A percentile compares a stretch with the other conserved stretches of the same genome.
Conservation (phyloP, 2,113 vertebrate species). For the Poecile atricapillus region DNA sequence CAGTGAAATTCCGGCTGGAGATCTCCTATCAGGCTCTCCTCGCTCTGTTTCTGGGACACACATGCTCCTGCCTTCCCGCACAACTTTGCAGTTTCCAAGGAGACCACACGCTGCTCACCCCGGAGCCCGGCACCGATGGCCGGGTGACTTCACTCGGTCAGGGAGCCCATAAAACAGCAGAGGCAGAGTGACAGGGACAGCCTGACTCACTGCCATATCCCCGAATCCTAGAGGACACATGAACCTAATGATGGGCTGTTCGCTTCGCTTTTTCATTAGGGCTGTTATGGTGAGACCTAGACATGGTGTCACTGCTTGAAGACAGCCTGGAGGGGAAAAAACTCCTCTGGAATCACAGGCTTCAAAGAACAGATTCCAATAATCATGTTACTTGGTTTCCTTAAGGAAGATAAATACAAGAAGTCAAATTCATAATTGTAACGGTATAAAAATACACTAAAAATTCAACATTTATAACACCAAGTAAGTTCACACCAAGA, state of each 20-base stretch:
- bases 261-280: conserved; percentile 47
- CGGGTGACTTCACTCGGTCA: conserved; percentile 55
- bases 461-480: conserved; percentile 24
- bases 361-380: conserved; percentile 32
- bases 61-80: background rate
- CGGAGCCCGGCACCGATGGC: background rate
- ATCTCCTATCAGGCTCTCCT: background rate
- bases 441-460: background rate
- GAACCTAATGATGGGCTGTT: conserved; percentile 17
- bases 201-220: conserved; percentile 5
- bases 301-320: conserved; percentile 63
- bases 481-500: background rate
- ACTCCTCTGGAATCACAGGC: background rate
- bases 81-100: conserved; percentile 39
- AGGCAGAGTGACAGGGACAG: background rate
- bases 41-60: background rate
- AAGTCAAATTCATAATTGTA: conserved; percentile 5
- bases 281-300: conserved; percentile 47
- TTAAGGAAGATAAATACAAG: conserved; percentile 25
- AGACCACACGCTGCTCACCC: conserved; percentile 30
- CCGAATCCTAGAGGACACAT: conserved; percentile 44
- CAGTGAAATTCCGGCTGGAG: background rate
- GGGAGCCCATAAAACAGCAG: conserved; percentile 39
- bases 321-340: conserved; percentile 14
- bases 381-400: conserved; percentile 9